Evolutionary conservation across 2,888 invertebrate genomes (phyloP).

Genomic region (Stenodema calcarata): DNA sequence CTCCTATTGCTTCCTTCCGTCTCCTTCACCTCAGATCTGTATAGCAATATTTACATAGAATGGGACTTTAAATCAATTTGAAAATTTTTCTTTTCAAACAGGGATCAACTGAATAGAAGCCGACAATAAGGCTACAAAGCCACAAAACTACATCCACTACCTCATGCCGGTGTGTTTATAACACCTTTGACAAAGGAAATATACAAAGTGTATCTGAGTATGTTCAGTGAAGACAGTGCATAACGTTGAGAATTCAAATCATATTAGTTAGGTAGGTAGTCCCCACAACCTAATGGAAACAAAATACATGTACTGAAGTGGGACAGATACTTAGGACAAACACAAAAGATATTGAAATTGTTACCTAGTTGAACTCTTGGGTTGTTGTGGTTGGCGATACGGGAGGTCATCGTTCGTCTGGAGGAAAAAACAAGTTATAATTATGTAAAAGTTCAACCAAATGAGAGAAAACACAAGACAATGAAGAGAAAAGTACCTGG

Average conservation of each 20-base stretch:
- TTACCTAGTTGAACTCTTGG: constrained; percentile 54
- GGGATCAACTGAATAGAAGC: constrained; percentile 35
- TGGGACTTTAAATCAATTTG: constrained; percentile 34
- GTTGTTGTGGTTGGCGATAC: constrained; percentile 52
- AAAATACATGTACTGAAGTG: not conserved
- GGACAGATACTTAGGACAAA: not conserved
- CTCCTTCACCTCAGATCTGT: constrained; percentile 51
- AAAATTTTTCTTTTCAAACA: constrained; percentile 10
- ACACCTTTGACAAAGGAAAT: constrained; percentile 46
- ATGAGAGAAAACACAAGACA: not conserved
- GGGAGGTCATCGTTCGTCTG: constrained; percentile 54
- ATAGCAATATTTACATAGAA: constrained; percentile 49
- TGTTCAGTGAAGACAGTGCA: constrained; percentile 49
- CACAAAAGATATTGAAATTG: not conserved
- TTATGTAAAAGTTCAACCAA: not conserved
- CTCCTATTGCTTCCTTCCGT: constrained; percentile 40
- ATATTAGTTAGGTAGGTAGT: not conserved
- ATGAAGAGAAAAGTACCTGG: constrained; percentile 59
- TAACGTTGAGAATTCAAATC: constrained; percentile 4
- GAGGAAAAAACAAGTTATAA: not conserved
- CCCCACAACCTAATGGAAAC: not conserved
- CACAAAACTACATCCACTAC: constrained; percentile 48
- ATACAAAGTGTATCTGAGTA: constrained; percentile 37
- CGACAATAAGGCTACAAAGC: constrained; percentile 50
- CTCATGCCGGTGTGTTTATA: constrained; percentile 52